These are phyloP conservation scores for Festucalex cinctus DNA, from an alignment of 2,113 vertebrate genomes.

Conservation along the genomic window DNA sequence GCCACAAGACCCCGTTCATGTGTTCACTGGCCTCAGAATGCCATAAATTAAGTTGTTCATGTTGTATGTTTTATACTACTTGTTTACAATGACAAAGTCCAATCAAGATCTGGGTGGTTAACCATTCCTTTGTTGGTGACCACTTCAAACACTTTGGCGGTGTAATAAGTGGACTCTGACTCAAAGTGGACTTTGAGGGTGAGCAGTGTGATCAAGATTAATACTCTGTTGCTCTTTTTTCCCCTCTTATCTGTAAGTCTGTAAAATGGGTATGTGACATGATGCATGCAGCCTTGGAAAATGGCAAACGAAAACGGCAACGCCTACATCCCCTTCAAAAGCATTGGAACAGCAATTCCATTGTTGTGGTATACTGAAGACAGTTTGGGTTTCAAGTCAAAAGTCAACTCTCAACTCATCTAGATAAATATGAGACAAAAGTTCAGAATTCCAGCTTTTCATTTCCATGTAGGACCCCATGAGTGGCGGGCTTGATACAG, in stretches of 20 bases:
- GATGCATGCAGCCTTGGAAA: background rate
- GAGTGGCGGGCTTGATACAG: too few species aligned
- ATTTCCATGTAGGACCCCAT: too few species aligned
- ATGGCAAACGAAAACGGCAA: background rate
- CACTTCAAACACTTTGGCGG: background rate
- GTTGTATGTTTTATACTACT: constrained; percentile 27
- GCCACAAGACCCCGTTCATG: constrained; percentile 21
- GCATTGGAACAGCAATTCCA: too few species aligned
- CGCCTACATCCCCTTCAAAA: background rate
- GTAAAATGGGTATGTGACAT: background rate
- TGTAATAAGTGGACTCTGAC: background rate
- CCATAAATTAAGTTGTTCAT: constrained; percentile 39
- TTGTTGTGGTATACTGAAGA: too few species aligned
- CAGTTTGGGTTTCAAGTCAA: too few species aligned
- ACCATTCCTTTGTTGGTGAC: background rate
- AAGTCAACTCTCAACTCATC: too few species aligned
- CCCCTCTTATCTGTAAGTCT: background rate
- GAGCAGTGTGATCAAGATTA: background rate
- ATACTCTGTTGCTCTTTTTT: background rate
- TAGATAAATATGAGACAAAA: too few species aligned
- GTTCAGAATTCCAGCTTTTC: too few species aligned
- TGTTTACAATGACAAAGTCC: constrained; percentile 23
- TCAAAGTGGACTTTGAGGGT: background rate
- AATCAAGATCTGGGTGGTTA: background rate
- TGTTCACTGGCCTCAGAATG: constrained; percentile 8